Conservation (phyloP, 2,113 vertebrate species). For the Mungos mungo region DNA sequence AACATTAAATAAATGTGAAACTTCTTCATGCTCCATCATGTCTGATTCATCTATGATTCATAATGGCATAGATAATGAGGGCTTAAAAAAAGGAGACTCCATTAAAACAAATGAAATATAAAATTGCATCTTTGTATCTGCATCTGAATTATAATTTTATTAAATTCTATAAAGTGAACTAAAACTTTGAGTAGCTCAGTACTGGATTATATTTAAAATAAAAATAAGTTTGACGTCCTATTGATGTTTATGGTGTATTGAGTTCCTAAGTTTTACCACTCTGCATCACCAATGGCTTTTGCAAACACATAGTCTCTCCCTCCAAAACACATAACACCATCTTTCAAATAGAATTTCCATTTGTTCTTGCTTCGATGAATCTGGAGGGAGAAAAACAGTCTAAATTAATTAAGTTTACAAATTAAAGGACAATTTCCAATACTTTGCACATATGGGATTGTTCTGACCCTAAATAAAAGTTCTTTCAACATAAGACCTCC, state of each 20-base stretch:
- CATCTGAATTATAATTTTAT: slow-evolving; percentile 74
- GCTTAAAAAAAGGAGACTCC: neutral
- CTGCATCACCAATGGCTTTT: slow-evolving; percentile 96
- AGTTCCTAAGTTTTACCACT: slow-evolving; percentile 89
- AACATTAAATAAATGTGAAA: slow-evolving; percentile 5
- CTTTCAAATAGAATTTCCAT: slow-evolving; percentile 98
- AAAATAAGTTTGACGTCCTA: slow-evolving; percentile 28
- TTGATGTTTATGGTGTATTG: neutral
- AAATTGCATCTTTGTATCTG: slow-evolving; percentile 37
- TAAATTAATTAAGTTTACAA: slow-evolving; percentile 55
- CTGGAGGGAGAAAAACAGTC: slow-evolving; percentile 80
- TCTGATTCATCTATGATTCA: neutral
- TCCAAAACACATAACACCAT: slow-evolving; percentile 94
- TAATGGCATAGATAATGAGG: neutral
- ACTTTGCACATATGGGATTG: slow-evolving; percentile 5
- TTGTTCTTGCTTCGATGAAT: slow-evolving; percentile 98
- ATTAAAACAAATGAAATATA: slow-evolving; percentile 27
- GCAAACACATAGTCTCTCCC: slow-evolving; percentile 97
- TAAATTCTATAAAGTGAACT: slow-evolving; percentile 61
- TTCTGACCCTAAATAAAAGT: neutral
- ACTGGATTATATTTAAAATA: slow-evolving; percentile 56
- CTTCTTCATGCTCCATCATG: neutral
- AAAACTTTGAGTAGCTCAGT: slow-evolving; percentile 26
- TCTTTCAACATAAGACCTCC: slow-evolving; percentile 17
- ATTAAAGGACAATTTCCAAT: neutral